Evolutionary conservation across 2,888 invertebrate species (phyloP).

Genomic region (Acronicta aceris): DNA sequence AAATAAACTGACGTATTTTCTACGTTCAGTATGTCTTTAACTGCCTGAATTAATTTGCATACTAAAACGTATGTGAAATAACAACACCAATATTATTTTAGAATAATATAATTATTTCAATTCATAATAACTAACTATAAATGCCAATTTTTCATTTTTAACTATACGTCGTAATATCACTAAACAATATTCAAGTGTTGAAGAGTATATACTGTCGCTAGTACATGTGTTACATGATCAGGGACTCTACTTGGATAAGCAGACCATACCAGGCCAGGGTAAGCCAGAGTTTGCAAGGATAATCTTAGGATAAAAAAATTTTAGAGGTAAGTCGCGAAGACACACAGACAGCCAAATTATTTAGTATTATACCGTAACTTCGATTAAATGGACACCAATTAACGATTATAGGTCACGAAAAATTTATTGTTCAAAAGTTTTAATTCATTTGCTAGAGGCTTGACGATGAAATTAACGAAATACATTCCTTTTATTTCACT

Average conservation of each 20-base stretch:
- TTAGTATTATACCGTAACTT: slow-evolving; percentile 41
- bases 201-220: slow-evolving; percentile 73
- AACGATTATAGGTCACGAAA: slow-evolving; percentile 53
- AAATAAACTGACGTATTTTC: too few species aligned
- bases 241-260: slow-evolving; percentile 31
- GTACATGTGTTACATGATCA: slow-evolving; percentile 41
- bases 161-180: slow-evolving; percentile 81
- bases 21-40: too few species aligned
- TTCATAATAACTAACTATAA: slow-evolving; percentile 89
- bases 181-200: slow-evolving; percentile 79
- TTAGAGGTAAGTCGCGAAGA: slow-evolving; percentile 21
- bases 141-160: slow-evolving; percentile 83
- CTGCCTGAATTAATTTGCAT: slow-evolving; percentile 3
- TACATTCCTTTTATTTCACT: too few species aligned
- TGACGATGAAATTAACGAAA: neutral
- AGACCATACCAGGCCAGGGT: slow-evolving; percentile 17
- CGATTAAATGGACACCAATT: slow-evolving; percentile 64
- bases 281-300: slow-evolving; percentile 10
- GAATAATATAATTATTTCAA: slow-evolving; percentile 90
- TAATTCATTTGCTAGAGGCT: slow-evolving; percentile 24
- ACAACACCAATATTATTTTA: slow-evolving; percentile 86
- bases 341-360: slow-evolving; percentile 62
- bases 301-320: slow-evolving; percentile 12
- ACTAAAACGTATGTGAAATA: slow-evolving; percentile 67
- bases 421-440: slow-evolving; percentile 52